Evolutionary conservation across 1,140 invertebrate genomes (phyloP), one percentile per base, ranked within the genome.

Genomic region (Brachionus asplanchnoidis): DNA sequence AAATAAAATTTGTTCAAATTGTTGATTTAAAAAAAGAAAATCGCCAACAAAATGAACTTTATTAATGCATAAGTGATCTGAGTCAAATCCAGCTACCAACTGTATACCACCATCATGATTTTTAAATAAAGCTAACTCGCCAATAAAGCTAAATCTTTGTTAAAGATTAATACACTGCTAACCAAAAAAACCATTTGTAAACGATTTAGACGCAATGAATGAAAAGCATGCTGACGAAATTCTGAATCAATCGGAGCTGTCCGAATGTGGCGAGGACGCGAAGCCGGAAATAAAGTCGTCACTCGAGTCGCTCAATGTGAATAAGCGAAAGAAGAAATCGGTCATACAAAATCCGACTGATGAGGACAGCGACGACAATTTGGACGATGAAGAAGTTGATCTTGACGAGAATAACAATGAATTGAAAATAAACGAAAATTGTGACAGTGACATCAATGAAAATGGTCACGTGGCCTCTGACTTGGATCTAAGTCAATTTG

Each of bases 321-420:
- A 77, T 20, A 77, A 77, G 23, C 73, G 73, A 50, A 77, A 77
- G n/a, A 77, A 77, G 28, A 77, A 77, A 77, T 50, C 40, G 12
- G n/a, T 73, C 17, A 73, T 77, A 50, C 40, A 46, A 77, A 50
- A 20, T 11, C 12, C 73, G 17, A 4, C 73, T n/a, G 73, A 77
- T 46, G 73, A 77, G 20, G 73, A 77, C 46, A 77, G 44, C 11
- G 73, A 77, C 11, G 73, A 50, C 9, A 77, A 77, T 77, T 3
- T 50, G 42, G 73, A 77, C 44, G 73, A 77, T 26, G 73, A 77
- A 20, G 73, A 77, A 50, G 17, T 26, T 26, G 44, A 77, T 23
- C 12, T 77, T 40, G 73, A 77, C 44, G 73, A 77, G n/a, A 50
- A 77, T 77, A 46, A 77, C 40, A 50, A 77, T 77, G 73, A 73